phyloP scores from a whole-genome alignment of 35 echinoderm and acorn worm species.

The Apostichopus japonicus region DNA sequence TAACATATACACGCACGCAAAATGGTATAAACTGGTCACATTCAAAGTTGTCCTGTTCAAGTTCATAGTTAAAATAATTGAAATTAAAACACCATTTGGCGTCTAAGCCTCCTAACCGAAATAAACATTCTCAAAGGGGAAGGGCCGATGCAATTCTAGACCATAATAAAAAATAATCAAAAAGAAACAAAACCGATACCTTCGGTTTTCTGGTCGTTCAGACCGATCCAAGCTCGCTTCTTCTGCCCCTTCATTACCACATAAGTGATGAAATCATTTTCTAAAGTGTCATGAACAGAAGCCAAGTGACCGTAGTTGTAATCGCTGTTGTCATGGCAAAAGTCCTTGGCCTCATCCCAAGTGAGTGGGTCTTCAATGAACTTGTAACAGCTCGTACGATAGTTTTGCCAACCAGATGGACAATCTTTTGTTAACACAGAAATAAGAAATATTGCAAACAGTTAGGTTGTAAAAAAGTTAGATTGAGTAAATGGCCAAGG shows the following conservation, averaged over 20 bases:
- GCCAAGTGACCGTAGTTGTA: constrained; percentile 9
- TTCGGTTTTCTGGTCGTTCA: constrained; percentile 15
- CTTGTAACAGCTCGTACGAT: background rate
- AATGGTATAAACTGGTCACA: too few species aligned
- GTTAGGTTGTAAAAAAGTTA: too few species aligned
- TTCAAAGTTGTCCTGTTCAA: too few species aligned
- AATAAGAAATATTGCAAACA: background rate
- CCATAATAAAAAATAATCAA: too few species aligned
- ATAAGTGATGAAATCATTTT: constrained; percentile 35
- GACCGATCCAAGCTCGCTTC: constrained; percentile 20
- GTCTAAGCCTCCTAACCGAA: too few species aligned
- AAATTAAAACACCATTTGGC: too few species aligned
- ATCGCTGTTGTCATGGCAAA: background rate
- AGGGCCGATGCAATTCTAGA: too few species aligned
- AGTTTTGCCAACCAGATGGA: background rate
- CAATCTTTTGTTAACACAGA: background rate
- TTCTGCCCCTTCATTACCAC: constrained; percentile 9
- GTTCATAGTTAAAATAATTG: too few species aligned
- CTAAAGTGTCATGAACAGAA: background rate
- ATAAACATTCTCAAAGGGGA: too few species aligned
- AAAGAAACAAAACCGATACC: background rate
- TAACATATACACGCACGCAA: too few species aligned
- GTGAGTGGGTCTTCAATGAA: background rate
- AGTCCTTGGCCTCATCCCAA: background rate
- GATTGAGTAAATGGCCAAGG: too few species aligned